Evolutionary conservation across 2,888 invertebrate species (phyloP).

Genomic region (Drosophila kanekoi): DNA sequence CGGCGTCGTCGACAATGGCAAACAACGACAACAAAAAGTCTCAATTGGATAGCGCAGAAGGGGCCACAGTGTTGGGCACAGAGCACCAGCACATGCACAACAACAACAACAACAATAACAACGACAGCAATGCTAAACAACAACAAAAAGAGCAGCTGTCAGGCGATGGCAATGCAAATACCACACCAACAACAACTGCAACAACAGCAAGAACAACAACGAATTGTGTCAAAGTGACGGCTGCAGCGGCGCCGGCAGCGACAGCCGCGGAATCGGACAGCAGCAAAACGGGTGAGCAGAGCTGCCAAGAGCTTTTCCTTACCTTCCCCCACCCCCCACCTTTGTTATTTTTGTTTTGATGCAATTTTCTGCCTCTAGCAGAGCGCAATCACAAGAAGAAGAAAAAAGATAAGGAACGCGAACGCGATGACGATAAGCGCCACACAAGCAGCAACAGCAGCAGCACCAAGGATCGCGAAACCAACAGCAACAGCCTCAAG

Average conservation of each 20-base stretch:
- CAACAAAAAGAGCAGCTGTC: conserved; percentile 42
- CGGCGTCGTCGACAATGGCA: conserved; percentile 45
- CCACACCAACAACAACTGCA: conserved; percentile 40
- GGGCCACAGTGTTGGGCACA: conserved; percentile 29
- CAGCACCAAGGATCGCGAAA: conserved; percentile 43
- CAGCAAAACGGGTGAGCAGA: conserved; percentile 58
- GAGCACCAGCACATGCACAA: conserved; percentile 36
- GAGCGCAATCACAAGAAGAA: conserved; percentile 84
- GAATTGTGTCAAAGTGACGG: conserved; percentile 56
- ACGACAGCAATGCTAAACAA: conserved; percentile 34
- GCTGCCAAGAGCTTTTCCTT: conserved; percentile 55
- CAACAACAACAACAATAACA: conserved; percentile 39
- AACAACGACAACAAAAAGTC: conserved; percentile 30
- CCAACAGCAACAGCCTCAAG: conserved; percentile 28
- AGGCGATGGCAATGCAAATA: conserved; percentile 62
- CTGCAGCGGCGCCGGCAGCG: conserved; percentile 29
- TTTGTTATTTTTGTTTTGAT: conserved; percentile 26
- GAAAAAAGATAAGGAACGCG: conserved; percentile 84
- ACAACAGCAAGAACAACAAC: conserved; percentile 29
- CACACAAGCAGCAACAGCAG: conserved; percentile 38
- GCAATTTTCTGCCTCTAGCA: conserved; percentile 33
- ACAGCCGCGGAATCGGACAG: conserved; percentile 40
- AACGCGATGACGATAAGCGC: conserved; percentile 69
- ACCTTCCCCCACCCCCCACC: neutral
- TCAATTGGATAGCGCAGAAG: conserved; percentile 41